These are phyloP conservation scores for Labeo calbasu DNA, from an alignment of 2,797 vertebrate genomes.

Conservation along the genomic window DNA sequence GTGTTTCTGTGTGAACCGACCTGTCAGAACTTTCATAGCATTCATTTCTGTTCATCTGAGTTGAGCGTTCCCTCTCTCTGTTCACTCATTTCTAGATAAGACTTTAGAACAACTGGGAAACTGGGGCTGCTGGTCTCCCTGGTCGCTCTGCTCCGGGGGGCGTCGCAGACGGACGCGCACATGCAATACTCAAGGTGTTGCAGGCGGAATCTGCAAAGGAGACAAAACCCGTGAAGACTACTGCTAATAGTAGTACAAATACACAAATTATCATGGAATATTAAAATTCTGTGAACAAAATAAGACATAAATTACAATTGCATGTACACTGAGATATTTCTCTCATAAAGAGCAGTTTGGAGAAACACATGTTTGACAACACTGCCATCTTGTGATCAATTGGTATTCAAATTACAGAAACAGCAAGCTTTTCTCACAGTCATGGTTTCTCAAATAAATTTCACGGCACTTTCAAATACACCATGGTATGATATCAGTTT, in stretches of 20 bases:
- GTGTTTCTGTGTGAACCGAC: background rate
- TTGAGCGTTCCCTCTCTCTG: background rate
- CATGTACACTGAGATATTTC: background rate
- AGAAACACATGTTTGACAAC: background rate
- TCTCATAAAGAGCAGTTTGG: background rate
- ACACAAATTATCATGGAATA: background rate
- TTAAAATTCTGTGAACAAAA: background rate
- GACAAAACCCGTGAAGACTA: slow-evolving; percentile 61
- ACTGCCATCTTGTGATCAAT: slow-evolving; percentile 13
- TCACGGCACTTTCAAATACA: background rate
- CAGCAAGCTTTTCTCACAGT: background rate
- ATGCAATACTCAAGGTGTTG: slow-evolving; percentile 65
- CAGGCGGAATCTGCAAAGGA: slow-evolving; percentile 74
- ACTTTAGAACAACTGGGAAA: slow-evolving; percentile 62
- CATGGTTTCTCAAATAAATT: background rate
- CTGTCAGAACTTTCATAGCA: background rate
- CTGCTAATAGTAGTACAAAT: slow-evolving; percentile 64
- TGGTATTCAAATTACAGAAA: background rate
- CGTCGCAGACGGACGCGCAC: slow-evolving; percentile 70
- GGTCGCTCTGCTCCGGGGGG: slow-evolving; percentile 69
- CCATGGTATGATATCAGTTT: background rate
- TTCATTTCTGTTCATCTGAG: background rate
- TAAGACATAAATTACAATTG: background rate
- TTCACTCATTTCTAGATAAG: slow-evolving; percentile 26
- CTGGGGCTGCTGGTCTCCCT: slow-evolving; percentile 74